Evolutionary conservation across 2,113 vertebrate genomes (phyloP).

Genomic region (Lota lota): DNA sequence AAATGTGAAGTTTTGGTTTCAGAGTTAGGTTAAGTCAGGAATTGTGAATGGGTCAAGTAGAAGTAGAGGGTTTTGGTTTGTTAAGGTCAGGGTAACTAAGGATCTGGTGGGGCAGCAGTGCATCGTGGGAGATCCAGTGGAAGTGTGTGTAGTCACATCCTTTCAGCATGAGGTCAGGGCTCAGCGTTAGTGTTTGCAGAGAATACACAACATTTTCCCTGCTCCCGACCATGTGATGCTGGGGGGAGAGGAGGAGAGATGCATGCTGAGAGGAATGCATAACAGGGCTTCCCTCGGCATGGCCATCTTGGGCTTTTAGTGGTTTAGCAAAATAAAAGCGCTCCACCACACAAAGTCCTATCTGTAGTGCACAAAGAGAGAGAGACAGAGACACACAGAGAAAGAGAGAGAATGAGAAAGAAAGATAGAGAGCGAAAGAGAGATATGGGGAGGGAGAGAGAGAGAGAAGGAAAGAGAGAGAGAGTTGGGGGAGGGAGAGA

Average conservation of each 20-base stretch:
- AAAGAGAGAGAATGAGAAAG: neutral
- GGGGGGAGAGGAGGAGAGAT: slow-evolving; percentile 1
- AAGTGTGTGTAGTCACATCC: neutral
- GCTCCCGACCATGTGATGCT: slow-evolving; percentile 53
- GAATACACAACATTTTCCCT: slow-evolving; percentile 61
- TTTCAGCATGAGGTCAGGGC: slow-evolving; percentile 43
- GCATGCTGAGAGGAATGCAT: slow-evolving; percentile 57
- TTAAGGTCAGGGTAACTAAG: too few relatives aligned
- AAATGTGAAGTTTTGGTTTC: too few relatives aligned
- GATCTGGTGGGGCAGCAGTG: too few relatives aligned
- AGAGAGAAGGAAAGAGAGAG: too few relatives aligned
- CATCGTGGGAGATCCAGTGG: too few relatives aligned
- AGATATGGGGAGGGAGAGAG: too few relatives aligned
- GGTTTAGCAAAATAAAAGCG: slow-evolving; percentile 50
- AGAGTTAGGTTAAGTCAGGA: too few relatives aligned
- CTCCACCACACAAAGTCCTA: slow-evolving; percentile 50
- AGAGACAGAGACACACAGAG: neutral
- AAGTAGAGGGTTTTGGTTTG: too few relatives aligned
- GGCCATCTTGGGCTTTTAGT: slow-evolving; percentile 31
- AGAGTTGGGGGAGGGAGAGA: too few relatives aligned
- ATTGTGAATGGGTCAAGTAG: too few relatives aligned
- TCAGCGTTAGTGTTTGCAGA: slow-evolving; percentile 44
- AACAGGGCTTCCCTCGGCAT: slow-evolving; percentile 58
- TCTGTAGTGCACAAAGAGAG: slow-evolving; percentile 41
- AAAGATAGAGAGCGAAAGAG: too few relatives aligned